phyloP scores from a whole-genome alignment of 1,140 invertebrate genomes.

The Orchesella cincta region DNA sequence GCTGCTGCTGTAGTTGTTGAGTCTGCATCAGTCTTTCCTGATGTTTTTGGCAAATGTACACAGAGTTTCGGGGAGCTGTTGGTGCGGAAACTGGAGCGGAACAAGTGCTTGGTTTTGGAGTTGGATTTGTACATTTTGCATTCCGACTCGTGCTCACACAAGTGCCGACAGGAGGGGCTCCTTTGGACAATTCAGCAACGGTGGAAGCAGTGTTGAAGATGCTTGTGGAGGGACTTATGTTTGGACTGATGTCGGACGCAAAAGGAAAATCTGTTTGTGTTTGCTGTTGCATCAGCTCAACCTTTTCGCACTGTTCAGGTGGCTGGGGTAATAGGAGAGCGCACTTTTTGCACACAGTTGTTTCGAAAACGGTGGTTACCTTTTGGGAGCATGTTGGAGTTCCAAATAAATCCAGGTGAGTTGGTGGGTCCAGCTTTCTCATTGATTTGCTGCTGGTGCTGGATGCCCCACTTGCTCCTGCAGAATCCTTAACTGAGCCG shows the following conservation, averaged over 20 bases:
- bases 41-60: conserved; percentile 22
- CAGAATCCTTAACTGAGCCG: neutral
- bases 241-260: neutral
- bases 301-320: neutral
- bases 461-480: no score
- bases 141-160: neutral
- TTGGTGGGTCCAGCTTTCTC: neutral
- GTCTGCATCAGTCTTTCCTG: neutral
- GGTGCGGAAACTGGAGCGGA: neutral
- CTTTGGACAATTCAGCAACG: no score
- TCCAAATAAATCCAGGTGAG: conserved; percentile 1
- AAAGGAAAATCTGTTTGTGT: conserved; percentile 15
- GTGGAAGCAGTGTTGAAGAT: neutral
- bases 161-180: no score
- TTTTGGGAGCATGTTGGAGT: neutral
- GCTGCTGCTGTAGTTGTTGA: neutral
- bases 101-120: neutral
- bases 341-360: conserved; percentile 12
- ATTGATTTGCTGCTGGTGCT: no score
- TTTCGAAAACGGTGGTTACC: conserved; percentile 1
- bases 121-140: neutral
- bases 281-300: conserved; percentile 9
- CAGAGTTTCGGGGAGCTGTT: neutral
- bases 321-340: neutral
- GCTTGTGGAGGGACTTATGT: neutral